phyloP scores from a whole-genome alignment of 1,140 invertebrate species.

The Drosophila albomicans region DNA sequence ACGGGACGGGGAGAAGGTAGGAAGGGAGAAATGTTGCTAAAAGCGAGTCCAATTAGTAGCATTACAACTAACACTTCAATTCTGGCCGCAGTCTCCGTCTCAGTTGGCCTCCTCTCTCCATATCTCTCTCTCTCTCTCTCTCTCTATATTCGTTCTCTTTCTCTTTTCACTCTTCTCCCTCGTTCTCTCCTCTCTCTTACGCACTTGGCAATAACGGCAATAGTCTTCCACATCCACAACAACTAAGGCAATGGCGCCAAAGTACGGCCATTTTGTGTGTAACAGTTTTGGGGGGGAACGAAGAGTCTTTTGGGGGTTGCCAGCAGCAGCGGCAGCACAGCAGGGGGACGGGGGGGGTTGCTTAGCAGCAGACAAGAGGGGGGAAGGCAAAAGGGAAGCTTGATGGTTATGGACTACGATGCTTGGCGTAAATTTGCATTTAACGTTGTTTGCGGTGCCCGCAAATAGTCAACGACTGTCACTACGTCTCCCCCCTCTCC shows the following conservation, averaged over 20 bases:
- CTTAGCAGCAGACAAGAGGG: constrained; percentile 11
- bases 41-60: constrained; percentile 83
- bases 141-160: neutral
- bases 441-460: constrained; percentile 81
- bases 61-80: constrained; percentile 84
- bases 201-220: constrained; percentile 65
- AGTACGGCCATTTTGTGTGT: constrained; percentile 80
- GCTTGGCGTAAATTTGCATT: constrained; percentile 79
- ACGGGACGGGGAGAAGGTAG: constrained; percentile 37
- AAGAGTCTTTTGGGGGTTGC: constrained; percentile 3
- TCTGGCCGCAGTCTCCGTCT: constrained; percentile 48
- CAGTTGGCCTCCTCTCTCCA: neutral
- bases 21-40: constrained; percentile 68
- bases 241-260: constrained; percentile 75
- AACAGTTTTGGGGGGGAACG: constrained; percentile 37
- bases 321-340: neutral
- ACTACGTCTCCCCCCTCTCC: neutral
- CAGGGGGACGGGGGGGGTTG: neutral
- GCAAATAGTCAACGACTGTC: constrained; percentile 59
- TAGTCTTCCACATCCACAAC: constrained; percentile 61
- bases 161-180: neutral
- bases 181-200: neutral
- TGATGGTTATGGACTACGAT: constrained; percentile 26
- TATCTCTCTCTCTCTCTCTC: neutral
- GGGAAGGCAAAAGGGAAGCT: neutral